Evolutionary conservation across 2,888 invertebrate species (phyloP).

Genomic region (Linnaemya vulpina): DNA sequence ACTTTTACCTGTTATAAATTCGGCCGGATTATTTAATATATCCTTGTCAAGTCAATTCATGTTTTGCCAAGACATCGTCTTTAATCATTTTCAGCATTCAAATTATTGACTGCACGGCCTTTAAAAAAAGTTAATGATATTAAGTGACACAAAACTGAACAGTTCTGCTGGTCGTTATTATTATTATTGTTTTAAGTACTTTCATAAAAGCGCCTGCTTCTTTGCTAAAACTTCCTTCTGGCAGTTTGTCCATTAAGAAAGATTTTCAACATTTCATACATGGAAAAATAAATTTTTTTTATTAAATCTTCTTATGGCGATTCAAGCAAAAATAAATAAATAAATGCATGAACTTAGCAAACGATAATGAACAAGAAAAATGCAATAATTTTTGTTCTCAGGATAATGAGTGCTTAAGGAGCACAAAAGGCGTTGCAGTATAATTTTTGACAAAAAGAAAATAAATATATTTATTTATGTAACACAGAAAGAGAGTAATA

Average conservation of each 20-base stretch:
- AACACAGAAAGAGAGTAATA: too few species aligned
- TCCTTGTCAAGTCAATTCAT: too few species aligned
- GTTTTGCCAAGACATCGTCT: too few species aligned
- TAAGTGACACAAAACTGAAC: neutral
- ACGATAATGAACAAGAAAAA: slow-evolving; percentile 50
- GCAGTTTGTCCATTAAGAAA: slow-evolving; percentile 17
- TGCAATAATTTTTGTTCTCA: slow-evolving; percentile 40
- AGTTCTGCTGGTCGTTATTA: neutral
- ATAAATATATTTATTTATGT: neutral
- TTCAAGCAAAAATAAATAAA: slow-evolving; percentile 4
- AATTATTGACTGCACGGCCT: too few species aligned
- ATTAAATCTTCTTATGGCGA: slow-evolving; percentile 16
- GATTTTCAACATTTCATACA: slow-evolving; percentile 48
- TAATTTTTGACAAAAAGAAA: slow-evolving; percentile 33
- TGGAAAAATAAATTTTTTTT: slow-evolving; percentile 43
- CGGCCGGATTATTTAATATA: too few species aligned
- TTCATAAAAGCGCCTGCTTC: neutral
- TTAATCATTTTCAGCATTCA: too few species aligned
- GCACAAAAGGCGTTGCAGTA: slow-evolving; percentile 61
- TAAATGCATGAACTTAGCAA: slow-evolving; percentile 34
- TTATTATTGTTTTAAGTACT: neutral
- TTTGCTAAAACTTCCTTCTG: neutral
- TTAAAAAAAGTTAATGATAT: neutral
- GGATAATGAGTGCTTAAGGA: slow-evolving; percentile 6
- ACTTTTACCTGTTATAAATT: too few species aligned